Percentiles rank a stretch among this genome's conserved stretches.
Conservation (phyloP, 2,888 invertebrate species). For the Drosophila putrida region DNA sequence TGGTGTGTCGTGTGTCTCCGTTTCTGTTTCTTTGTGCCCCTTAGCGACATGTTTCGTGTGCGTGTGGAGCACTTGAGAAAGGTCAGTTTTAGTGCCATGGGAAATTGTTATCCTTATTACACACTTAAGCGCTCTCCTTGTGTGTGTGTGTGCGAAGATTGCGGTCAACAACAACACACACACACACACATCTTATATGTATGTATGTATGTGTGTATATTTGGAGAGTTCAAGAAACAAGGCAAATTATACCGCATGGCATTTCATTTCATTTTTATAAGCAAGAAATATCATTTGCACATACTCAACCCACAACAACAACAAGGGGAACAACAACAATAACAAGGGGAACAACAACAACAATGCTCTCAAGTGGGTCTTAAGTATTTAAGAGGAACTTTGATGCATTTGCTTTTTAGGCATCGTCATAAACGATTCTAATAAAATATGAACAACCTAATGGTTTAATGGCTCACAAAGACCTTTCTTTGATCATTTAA, state of each 20-base stretch:
- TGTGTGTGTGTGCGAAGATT: conserved; percentile 18
- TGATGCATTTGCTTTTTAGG: conserved; percentile 22
- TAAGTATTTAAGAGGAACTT: conserved; percentile 35
- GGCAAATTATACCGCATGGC: conserved; percentile 42
- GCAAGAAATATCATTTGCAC: conserved; percentile 38
- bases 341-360: conserved; percentile 8
- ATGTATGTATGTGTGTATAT: not conserved
- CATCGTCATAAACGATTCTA: conserved; percentile 17
- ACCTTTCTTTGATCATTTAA: conserved; percentile 20
- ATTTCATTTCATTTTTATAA: conserved; percentile 55
- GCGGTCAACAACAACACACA: conserved; percentile 29
- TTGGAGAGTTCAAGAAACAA: conserved; percentile 31
- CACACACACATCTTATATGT: not conserved
- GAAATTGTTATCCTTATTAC: conserved; percentile 76
- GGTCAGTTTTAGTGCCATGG: conserved; percentile 76
- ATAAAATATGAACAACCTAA: conserved; percentile 12
- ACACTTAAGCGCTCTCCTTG: conserved; percentile 48
- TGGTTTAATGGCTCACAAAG: conserved; percentile 7
- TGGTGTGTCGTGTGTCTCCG: conserved; percentile 16
- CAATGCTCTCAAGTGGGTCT: conserved; percentile 30
- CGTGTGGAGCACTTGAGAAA: conserved; percentile 68
- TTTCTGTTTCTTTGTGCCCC: conserved; percentile 24
- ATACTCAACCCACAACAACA: conserved; percentile 21
- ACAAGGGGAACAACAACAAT: conserved; percentile 5
- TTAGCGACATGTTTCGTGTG: conserved; percentile 23